Conservation (phyloP, 2,888 invertebrate genomes). For the Andrena praecox region DNA sequence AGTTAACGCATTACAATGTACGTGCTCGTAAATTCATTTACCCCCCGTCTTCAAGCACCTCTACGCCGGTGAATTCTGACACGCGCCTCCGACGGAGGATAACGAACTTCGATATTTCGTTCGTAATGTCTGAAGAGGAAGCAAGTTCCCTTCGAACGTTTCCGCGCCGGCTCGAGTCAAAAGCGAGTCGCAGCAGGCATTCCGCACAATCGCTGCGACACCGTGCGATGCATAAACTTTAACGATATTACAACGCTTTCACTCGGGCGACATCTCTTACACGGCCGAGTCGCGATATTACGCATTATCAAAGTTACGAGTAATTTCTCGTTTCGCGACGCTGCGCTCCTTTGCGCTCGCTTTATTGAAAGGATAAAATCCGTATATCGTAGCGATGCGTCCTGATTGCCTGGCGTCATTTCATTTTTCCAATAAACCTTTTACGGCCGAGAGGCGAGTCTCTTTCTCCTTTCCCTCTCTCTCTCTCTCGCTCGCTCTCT, state of each 20-base stretch:
- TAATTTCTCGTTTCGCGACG: conserved; percentile 39
- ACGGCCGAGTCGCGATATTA: conserved; percentile 43
- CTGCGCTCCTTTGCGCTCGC: conserved; percentile 18
- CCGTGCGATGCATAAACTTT: conserved; percentile 34
- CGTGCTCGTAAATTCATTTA: not conserved
- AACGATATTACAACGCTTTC: conserved; percentile 56
- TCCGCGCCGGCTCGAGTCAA: conserved; percentile 3
- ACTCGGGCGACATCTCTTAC: conserved; percentile 41
- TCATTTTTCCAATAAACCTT: conserved; percentile 69
- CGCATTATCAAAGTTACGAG: conserved; percentile 60
- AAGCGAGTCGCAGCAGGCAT: not conserved
- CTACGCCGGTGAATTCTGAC: not conserved
- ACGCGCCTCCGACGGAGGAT: not conserved
- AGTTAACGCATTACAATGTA: not conserved
- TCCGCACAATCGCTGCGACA: not conserved
- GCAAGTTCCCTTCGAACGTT: not conserved
- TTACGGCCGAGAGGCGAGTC: conserved; percentile 53
- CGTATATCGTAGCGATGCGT: conserved; percentile 67
- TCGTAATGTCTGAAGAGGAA: conserved; percentile 2
- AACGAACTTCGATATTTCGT: conserved; percentile 37
- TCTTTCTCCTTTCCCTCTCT: conserved; percentile 11
- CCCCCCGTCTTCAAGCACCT: not conserved
- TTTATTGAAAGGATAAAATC: conserved; percentile 67
- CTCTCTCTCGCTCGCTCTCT: not conserved
- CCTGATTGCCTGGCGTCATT: conserved; percentile 67